Evolutionary conservation across 2,113 vertebrate species (phyloP).

Genomic region (Oophaga pumilio): DNA sequence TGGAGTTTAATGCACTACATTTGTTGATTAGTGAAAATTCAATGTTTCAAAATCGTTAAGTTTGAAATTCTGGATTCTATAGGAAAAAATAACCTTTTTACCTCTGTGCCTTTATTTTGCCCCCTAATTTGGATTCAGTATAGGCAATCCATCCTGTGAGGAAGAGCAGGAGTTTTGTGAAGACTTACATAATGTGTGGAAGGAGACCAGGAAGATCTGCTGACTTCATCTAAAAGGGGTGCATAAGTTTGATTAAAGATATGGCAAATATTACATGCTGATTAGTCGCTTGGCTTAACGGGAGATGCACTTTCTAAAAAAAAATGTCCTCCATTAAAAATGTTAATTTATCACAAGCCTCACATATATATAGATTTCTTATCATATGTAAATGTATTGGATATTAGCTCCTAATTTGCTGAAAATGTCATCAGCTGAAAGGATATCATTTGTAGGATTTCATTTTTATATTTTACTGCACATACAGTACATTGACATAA

Average conservation of each 20-base stretch:
- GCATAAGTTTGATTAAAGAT: background rate
- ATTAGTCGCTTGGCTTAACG: background rate
- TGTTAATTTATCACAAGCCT: background rate
- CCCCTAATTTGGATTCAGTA: background rate
- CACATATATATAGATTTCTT: conserved; percentile 26
- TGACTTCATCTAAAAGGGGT: background rate
- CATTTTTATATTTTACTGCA: conserved; percentile 21
- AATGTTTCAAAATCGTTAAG: background rate
- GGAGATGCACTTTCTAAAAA: conserved; percentile 1
- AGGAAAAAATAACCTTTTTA: background rate
- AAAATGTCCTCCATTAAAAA: background rate
- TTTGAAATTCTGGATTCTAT: background rate
- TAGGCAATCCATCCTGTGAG: background rate
- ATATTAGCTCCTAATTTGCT: conserved; percentile 53
- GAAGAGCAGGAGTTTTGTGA: background rate
- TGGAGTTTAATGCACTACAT: background rate
- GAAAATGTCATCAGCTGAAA: background rate
- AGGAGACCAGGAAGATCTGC: background rate
- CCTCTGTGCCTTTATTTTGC: background rate
- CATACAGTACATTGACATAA: conserved; percentile 17
- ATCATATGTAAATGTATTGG: conserved; percentile 45
- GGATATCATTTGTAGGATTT: conserved; percentile 6
- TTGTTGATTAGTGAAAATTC: background rate
- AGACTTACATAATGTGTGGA: background rate
- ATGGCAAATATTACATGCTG: background rate